Evolutionary conservation across 2,888 invertebrate species (phyloP).

Genomic region (Dicyrtoma fusca): DNA sequence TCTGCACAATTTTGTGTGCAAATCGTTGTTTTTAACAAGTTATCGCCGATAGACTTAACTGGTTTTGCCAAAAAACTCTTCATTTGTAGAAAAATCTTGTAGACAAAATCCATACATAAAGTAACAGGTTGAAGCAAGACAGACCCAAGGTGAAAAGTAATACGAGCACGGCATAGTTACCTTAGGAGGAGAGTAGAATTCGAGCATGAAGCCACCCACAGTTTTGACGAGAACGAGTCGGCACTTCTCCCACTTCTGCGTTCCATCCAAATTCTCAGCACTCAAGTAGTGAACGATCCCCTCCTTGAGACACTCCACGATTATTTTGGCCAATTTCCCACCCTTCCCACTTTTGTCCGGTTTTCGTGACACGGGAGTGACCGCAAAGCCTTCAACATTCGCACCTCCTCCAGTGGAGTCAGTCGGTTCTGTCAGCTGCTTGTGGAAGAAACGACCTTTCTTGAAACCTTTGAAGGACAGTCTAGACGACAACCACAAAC

Average conservation of each 20-base stretch:
- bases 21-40: too few species aligned
- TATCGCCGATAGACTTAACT: too few species aligned
- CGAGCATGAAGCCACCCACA: constrained; percentile 90
- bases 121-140: not conserved
- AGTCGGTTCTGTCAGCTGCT: constrained; percentile 85
- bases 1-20: too few species aligned
- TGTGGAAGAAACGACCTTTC: constrained; percentile 82
- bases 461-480: constrained; percentile 87
- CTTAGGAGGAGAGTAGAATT: constrained; percentile 93
- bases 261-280: constrained; percentile 85
- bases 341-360: constrained; percentile 72
- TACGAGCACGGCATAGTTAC: too few species aligned
- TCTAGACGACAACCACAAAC: too few species aligned
- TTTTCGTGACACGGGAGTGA: constrained; percentile 56
- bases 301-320: constrained; percentile 91
- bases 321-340: constrained; percentile 86
- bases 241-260: constrained; percentile 93
- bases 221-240: constrained; percentile 88
- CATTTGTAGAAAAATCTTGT: not conserved
- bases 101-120: not conserved
- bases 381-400: constrained; percentile 41
- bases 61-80: too few species aligned
- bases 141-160: too few species aligned
- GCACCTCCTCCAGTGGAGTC: constrained; percentile 62
- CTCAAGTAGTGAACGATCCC: constrained; percentile 90